Conservation (phyloP, 1,140 invertebrate genomes). For the Ooceraea biroi region DNA sequence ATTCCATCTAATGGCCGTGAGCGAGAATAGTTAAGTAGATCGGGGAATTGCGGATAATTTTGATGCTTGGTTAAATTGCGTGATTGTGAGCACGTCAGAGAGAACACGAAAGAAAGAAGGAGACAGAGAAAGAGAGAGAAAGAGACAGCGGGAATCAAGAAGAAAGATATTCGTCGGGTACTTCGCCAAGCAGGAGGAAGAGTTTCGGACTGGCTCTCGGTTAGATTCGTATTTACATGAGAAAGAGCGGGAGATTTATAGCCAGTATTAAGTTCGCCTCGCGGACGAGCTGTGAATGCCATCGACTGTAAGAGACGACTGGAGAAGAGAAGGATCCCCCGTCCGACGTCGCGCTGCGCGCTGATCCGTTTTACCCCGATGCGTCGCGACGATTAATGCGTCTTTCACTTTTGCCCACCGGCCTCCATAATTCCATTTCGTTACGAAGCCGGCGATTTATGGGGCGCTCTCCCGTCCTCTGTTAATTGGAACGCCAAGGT, state of each 20-base stretch:
- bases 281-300: conserved; percentile 58
- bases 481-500: conserved; percentile 41
- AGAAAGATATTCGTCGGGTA: conserved; percentile 59
- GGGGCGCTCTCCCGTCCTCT: conserved; percentile 1
- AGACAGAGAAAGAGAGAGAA: conserved; percentile 52
- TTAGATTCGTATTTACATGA: conserved; percentile 78
- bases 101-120: conserved; percentile 34
- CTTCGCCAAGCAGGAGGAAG: conserved; percentile 49
- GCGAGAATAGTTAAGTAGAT: conserved; percentile 79
- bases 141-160: conserved; percentile 29
- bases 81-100: conserved; percentile 78
- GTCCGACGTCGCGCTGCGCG: conserved; percentile 19
- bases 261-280: conserved; percentile 72
- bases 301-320: conserved; percentile 44
- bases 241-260: conserved; percentile 79
- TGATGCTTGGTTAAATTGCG: conserved; percentile 81
- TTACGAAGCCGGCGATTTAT: conserved; percentile 47
- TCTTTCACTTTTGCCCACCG: conserved; percentile 34
- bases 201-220: conserved; percentile 64
- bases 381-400: conserved; percentile 48
- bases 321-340: conserved; percentile 43
- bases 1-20: conserved; percentile 64
- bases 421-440: conserved; percentile 37
- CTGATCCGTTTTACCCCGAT: conserved; percentile 54
- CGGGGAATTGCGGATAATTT: conserved; percentile 80